phyloP scores from a whole-genome alignment of 2,888 invertebrate species.

The Xestia rhomboidea region DNA sequence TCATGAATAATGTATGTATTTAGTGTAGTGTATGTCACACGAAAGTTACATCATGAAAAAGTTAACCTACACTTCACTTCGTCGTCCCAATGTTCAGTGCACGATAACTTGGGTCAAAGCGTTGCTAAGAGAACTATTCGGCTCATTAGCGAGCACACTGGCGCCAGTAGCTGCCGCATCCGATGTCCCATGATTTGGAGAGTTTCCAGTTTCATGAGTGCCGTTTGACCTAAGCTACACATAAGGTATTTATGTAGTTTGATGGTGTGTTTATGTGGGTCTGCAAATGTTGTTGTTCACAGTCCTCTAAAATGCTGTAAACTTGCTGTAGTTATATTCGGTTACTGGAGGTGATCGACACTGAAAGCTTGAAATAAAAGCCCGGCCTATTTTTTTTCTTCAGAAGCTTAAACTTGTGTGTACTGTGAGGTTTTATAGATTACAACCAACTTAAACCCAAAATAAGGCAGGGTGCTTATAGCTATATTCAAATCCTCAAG shows the following conservation, averaged over 20 bases:
- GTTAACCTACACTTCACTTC: background rate
- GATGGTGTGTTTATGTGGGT: background rate
- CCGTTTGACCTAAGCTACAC: slow-evolving; percentile 24
- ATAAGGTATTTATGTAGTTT: slow-evolving; percentile 8
- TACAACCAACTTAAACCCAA: too few species aligned
- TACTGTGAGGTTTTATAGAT: background rate
- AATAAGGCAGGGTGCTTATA: too few species aligned
- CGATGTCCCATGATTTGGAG: slow-evolving; percentile 35
- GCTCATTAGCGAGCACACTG: slow-evolving; percentile 52
- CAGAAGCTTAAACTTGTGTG: too few species aligned
- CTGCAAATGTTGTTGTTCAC: background rate
- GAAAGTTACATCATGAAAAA: background rate
- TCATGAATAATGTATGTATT: background rate
- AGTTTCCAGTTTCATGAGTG: slow-evolving; percentile 49
- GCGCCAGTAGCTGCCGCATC: slow-evolving; percentile 19
- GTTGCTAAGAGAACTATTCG: slow-evolving; percentile 25
- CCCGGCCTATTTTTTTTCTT: too few species aligned
- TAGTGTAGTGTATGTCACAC: background rate
- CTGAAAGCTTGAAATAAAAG: too few species aligned
- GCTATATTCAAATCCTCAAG: too few species aligned
- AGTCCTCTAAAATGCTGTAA: background rate
- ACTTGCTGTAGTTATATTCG: background rate
- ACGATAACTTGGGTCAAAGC: slow-evolving; percentile 32
- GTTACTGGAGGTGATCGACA: background rate
- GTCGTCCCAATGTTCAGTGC: background rate